A percentile compares a stretch with the other conserved stretches of the same genome.
Conservation (phyloP, 2,113 vertebrate species). For the Cyrtonyx montezumae region DNA sequence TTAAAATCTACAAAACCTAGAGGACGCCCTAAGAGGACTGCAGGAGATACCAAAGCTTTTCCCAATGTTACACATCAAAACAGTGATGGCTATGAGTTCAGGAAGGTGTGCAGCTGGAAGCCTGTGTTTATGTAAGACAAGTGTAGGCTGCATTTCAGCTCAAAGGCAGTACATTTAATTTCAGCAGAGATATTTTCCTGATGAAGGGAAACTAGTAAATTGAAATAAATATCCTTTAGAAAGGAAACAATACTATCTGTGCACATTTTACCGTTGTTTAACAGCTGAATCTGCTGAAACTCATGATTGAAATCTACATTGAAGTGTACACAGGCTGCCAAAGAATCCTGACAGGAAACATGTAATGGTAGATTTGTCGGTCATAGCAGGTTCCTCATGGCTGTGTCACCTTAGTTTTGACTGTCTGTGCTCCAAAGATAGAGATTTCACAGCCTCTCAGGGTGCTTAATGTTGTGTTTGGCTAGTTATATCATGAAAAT, state of each 20-base stretch:
- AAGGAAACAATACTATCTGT: neutral
- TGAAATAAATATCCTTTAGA: neutral
- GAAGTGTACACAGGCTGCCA: neutral
- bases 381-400: neutral
- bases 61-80: neutral
- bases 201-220: neutral
- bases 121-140: neutral
- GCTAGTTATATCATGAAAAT: neutral
- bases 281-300: neutral
- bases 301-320: neutral
- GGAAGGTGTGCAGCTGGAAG: neutral
- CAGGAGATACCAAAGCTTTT: neutral
- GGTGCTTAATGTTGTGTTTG: neutral
- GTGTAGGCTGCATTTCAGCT: neutral
- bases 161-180: neutral
- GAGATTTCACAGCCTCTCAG: neutral
- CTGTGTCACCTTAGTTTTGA: neutral
- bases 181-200: neutral
- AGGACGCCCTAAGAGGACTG: rapidly evolving
- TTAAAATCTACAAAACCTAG: neutral
- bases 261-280: neutral
- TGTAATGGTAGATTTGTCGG: neutral
- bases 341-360: neutral
- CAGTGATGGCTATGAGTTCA: rapidly evolving
- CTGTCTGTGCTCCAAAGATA: neutral